Conservation (phyloP, 1,140 invertebrate species). For the Papilio helenus region DNA sequence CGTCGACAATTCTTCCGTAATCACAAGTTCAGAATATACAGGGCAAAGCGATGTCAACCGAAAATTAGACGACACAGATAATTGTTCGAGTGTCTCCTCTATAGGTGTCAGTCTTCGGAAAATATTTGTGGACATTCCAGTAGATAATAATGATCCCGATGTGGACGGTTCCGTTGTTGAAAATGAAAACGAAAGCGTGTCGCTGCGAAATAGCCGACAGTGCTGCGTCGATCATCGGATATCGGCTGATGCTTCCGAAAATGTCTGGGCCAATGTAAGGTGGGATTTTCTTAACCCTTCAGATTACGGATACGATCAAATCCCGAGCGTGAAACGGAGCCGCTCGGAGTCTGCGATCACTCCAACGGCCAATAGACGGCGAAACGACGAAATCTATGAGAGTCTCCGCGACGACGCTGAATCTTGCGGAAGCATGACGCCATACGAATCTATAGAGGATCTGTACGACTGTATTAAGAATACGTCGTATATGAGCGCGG, state of each 20-base stretch:
- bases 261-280: constrained; percentile 79
- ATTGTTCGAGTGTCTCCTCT: constrained; percentile 65
- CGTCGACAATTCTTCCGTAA: constrained; percentile 70
- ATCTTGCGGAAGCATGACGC: constrained; percentile 77
- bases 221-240: constrained; percentile 78
- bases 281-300: constrained; percentile 79
- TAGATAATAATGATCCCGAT: constrained; percentile 66
- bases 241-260: constrained; percentile 74
- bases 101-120: constrained; percentile 61
- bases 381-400: constrained; percentile 78
- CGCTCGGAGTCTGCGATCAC: constrained; percentile 77
- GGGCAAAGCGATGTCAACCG: constrained; percentile 55
- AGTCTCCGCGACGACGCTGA: constrained; percentile 67
- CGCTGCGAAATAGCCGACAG: constrained; percentile 68
- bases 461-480: constrained; percentile 81
- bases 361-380: constrained; percentile 54
- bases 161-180: constrained; percentile 64
- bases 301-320: constrained; percentile 77
- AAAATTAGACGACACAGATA: constrained; percentile 68
- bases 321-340: constrained; percentile 74
- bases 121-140: constrained; percentile 69
- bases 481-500: constrained; percentile 64
- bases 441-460: constrained; percentile 82
- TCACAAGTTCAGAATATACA: constrained; percentile 62
- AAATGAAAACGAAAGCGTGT: constrained; percentile 69